These are phyloP conservation scores for Spialia ferax DNA, from an alignment of 2,888 invertebrate genomes.

Conservation along the genomic window DNA sequence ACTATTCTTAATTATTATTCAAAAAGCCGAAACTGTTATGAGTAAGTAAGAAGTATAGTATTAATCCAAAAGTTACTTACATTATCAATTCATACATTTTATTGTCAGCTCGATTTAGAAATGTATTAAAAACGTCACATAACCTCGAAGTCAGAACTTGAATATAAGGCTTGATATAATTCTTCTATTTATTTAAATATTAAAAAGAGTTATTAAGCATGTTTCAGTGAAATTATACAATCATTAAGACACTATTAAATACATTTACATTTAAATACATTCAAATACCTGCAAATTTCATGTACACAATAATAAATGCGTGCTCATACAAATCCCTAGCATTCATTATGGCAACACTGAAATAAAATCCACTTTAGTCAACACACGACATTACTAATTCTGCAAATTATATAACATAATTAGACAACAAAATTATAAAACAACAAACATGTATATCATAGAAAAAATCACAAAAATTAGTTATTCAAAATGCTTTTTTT, in stretches of 20 bases:
- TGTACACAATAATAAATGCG: conserved; percentile 4
- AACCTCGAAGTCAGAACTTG: too few relatives aligned
- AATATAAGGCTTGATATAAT: too few relatives aligned
- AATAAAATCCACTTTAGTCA: background rate
- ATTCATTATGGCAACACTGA: conserved; percentile 2
- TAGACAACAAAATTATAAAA: background rate
- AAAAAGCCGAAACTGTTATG: conserved; percentile 1
- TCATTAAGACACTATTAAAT: background rate
- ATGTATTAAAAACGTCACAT: background rate
- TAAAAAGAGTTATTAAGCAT: too few relatives aligned
- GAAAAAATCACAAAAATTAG: too few relatives aligned
- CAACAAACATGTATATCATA: background rate
- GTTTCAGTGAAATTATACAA: too few relatives aligned
- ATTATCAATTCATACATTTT: conserved; percentile 5
- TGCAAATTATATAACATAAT: background rate
- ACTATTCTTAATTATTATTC: background rate
- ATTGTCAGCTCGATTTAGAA: background rate
- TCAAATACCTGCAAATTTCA: background rate
- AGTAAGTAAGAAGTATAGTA: background rate
- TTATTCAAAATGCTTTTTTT: too few relatives aligned
- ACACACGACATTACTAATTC: background rate
- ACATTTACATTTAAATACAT: background rate
- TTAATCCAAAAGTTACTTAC: background rate
- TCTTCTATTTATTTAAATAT: too few relatives aligned
- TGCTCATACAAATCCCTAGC: background rate